Base-by-base conservation (phyloP, 2,797 vertebrate genomes). In the Anniella stebbinsi region DNA sequence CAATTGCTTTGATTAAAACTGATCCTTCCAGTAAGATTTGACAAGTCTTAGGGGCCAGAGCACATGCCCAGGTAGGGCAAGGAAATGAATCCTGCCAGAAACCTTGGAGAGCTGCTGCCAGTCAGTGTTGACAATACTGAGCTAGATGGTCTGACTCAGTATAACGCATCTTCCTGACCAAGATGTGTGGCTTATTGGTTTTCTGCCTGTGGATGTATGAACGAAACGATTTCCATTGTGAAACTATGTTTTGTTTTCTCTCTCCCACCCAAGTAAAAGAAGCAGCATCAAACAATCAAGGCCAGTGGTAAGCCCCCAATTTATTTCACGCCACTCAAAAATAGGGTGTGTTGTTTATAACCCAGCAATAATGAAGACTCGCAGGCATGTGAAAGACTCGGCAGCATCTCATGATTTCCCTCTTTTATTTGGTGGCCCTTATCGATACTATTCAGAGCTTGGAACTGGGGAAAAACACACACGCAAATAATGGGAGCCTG, bases 111-210 rank as follows among this genome's bases (percentile, higher is more conserved):
- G n/a, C n/a, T n/a, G n/a, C n/a, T n/a, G n/a, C n/a, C n/a, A n/a
- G n/a, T n/a, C n/a, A n/a, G n/a, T n/a, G n/a, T n/a, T n/a, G n/a
- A n/a, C n/a, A n/a, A n/a, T n/a, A n/a, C n/a, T n/a, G n/a, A n/a
- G n/a, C n/a, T n/a, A n/a, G n/a, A n/a, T n/a, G n/a, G n/a, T n/a
- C n/a, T n/a, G n/a, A n/a, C n/a, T n/a, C n/a, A n/a, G n/a, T n/a
- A n/a, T n/a, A n/a, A n/a, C n/a, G n/a, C n/a, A n/a, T n/a, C n/a
- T n/a, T n/a, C n/a, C 90, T 88, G 77, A 93, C 80, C 87, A 94
- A 80, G 66, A 87, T 91, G 66, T 84, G 2, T 80, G 87, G 94
- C 94, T 93, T 94, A 94, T 91, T 87, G 78, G 13, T 78, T 89
- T 88, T 80, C 78, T 38, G 8, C 76, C 28, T 66, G 38, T 33